Conservation (phyloP, 2,888 invertebrate species). For the Napeogenes sylphis region DNA sequence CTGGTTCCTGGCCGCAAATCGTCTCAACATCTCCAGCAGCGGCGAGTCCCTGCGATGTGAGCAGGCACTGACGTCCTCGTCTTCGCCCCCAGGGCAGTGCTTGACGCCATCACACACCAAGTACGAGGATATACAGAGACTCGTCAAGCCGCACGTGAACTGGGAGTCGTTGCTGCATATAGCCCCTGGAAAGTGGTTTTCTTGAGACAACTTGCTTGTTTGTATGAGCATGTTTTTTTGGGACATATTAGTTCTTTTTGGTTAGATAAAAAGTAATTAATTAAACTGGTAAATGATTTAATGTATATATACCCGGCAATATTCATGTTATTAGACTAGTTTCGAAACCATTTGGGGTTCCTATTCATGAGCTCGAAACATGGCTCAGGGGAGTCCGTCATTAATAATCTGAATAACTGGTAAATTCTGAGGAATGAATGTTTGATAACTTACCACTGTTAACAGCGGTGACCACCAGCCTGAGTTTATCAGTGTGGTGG, state of each 20-base stretch:
- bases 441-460: conserved; percentile 59
- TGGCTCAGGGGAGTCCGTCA: no score
- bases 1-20: conserved; percentile 68
- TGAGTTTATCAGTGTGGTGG: conserved; percentile 68
- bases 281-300: no score
- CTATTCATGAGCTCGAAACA: no score
- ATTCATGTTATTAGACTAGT: no score
- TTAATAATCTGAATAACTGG: no score
- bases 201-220: no score
- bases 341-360: no score
- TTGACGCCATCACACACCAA: conserved; percentile 82
- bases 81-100: conserved; percentile 82
- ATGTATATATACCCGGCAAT: no score
- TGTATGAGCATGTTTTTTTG: no score
- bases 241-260: no score
- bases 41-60: conserved; percentile 63
- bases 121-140: conserved; percentile 80
- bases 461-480: conserved; percentile 68
- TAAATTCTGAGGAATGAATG: no score
- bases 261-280: no score
- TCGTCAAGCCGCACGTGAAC: conserved; percentile 60
- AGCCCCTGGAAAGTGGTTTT: conserved; percentile 44
- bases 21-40: conserved; percentile 59
- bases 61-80: conserved; percentile 69
- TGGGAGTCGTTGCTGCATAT: conserved; percentile 64